Percentiles rank a stretch among this genome's conserved stretches.
Evolutionary conservation across 2,888 invertebrate species (phyloP).

Genomic region (Drosophila anomalata): DNA sequence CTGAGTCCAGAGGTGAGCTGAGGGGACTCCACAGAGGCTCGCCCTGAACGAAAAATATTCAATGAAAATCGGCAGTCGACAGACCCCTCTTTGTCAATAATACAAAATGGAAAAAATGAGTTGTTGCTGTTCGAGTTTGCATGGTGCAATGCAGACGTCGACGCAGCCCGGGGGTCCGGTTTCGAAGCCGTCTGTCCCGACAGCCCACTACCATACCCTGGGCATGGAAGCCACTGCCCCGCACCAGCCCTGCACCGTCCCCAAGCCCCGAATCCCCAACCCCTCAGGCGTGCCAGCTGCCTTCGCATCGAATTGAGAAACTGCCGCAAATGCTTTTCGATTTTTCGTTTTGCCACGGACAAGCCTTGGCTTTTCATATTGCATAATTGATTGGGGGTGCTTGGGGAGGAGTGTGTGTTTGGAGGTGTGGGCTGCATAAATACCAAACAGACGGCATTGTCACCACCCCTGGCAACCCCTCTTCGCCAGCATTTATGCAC

Average conservation of each 20-base stretch:
- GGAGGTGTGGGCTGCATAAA: conserved; percentile 32
- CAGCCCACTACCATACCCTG: conserved; percentile 3
- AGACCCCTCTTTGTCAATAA: conserved; percentile 64
- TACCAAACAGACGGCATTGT: conserved; percentile 46
- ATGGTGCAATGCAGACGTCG: conserved; percentile 62
- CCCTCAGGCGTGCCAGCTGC: conserved; percentile 12
- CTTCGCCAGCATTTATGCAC: conserved; percentile 53
- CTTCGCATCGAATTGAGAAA: conserved; percentile 61
- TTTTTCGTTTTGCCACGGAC: conserved; percentile 60
- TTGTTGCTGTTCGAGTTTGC: conserved; percentile 39
- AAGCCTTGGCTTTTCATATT: conserved; percentile 71
- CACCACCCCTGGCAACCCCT: conserved; percentile 20
- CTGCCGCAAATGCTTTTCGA: conserved; percentile 75
- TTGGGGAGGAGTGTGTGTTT: conserved; percentile 5
- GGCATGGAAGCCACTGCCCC: conserved; percentile 5
- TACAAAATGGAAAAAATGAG: conserved; percentile 42
- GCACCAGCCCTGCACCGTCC: background rate
- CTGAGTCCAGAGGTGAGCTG: conserved; percentile 8
- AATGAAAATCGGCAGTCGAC: conserved; percentile 64
- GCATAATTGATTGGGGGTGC: conserved; percentile 69
- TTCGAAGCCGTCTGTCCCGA: conserved; percentile 18
- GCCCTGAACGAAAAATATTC: conserved; percentile 56
- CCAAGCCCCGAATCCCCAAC: conserved; percentile 2
- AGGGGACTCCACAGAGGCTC: background rate
- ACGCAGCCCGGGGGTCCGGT: conserved; percentile 34